phyloP scores from a whole-genome alignment of 2,113 vertebrate genomes.

The Mobula hypostoma region DNA sequence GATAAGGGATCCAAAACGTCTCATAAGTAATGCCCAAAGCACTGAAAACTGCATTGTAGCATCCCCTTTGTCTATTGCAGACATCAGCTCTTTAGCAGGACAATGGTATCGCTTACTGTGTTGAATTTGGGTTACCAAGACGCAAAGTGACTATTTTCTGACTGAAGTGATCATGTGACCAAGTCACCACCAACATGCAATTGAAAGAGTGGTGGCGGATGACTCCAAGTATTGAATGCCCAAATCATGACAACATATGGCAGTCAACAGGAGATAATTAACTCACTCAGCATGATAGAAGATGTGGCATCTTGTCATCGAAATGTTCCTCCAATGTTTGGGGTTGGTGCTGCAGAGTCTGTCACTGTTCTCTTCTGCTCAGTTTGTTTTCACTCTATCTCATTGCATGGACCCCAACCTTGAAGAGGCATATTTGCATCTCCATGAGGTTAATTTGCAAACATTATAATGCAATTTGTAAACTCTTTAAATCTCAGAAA shows the following conservation, averaged over 20 bases:
- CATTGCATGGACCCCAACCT: neutral
- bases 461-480: conserved; percentile 28
- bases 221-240: neutral
- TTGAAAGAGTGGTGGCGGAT: neutral
- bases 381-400: neutral
- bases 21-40: too few relatives aligned
- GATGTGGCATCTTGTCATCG: neutral
- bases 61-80: too few relatives aligned
- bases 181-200: neutral
- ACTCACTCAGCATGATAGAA: neutral
- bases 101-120: too few relatives aligned
- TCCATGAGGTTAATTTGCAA: conserved; percentile 34
- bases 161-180: too few relatives aligned
- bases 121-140: too few relatives aligned
- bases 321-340: neutral
- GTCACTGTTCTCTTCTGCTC: neutral
- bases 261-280: neutral
- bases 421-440: neutral
- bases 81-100: too few relatives aligned
- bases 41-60: too few relatives aligned
- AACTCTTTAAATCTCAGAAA: conserved; percentile 5
- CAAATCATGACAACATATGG: neutral
- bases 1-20: too few relatives aligned
- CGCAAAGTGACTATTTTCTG: too few relatives aligned
- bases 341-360: neutral